These are phyloP conservation scores for Cerastoderma edule DNA, from an alignment of 2,888 invertebrate genomes.

Conservation along the genomic window DNA sequence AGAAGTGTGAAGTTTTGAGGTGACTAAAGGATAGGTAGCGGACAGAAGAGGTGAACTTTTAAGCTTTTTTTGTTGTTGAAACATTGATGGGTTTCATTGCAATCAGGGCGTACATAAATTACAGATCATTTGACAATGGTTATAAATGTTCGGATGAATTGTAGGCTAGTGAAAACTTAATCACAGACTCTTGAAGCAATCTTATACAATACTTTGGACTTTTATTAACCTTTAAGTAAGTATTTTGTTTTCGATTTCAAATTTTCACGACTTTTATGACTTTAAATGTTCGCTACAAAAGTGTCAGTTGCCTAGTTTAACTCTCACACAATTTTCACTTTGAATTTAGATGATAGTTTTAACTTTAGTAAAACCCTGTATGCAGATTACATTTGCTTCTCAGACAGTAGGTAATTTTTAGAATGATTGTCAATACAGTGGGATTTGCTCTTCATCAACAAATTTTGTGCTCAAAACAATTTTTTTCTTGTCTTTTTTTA, in stretches of 20 bases:
- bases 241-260: conserved; percentile 26
- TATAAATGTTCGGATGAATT: conserved; percentile 14
- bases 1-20: conserved; percentile 12
- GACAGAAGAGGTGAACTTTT: conserved; percentile 8
- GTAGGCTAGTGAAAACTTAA: conserved; percentile 6
- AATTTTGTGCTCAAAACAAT: too few relatives aligned
- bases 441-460: too few relatives aligned
- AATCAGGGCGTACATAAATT: conserved; percentile 24
- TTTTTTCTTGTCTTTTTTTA: too few relatives aligned
- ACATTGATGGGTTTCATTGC: conserved; percentile 26
- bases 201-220: conserved; percentile 23
- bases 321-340: too few relatives aligned
- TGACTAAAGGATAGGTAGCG: conserved; percentile 8
- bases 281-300: not conserved
- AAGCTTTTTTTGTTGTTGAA: conserved; percentile 21
- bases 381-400: too few relatives aligned
- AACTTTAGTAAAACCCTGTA: too few relatives aligned
- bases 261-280: conserved; percentile 15
- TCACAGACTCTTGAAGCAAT: not conserved
- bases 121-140: conserved; percentile 16
- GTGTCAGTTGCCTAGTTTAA: conserved; percentile 7
- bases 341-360: too few relatives aligned
- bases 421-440: too few relatives aligned
- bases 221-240: conserved; percentile 26
- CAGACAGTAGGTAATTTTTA: too few relatives aligned